These are phyloP conservation scores for Nephila pilipes DNA, from an alignment of 1,140 invertebrate genomes.

Conservation along the genomic window DNA sequence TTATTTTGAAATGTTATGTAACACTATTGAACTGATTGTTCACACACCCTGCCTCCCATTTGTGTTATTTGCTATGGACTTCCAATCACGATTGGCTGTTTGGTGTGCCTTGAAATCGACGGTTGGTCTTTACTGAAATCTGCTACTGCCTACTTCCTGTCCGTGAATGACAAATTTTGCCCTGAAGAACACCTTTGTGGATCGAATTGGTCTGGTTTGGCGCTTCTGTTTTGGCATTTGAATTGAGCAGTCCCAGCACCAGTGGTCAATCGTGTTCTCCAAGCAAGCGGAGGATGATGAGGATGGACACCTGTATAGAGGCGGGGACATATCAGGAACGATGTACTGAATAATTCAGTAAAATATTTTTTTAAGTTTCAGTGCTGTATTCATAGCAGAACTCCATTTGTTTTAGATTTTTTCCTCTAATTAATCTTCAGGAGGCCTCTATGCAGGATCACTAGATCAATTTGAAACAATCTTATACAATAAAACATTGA, in stretches of 20 bases:
- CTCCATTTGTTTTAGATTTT: conserved; percentile 54
- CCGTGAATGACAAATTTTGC: conserved; percentile 57
- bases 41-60: conserved; percentile 75
- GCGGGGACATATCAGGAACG: conserved; percentile 97
- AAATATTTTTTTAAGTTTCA: conserved; percentile 74
- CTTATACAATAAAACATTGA: not conserved
- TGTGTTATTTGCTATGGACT: conserved; percentile 75
- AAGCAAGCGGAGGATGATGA: conserved; percentile 96
- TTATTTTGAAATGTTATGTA: conserved; percentile 62
- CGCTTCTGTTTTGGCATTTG: conserved; percentile 63
- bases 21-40: conserved; percentile 76
- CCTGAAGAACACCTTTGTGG: conserved; percentile 67
- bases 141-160: conserved; percentile 58
- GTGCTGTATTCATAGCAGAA: conserved; percentile 74
- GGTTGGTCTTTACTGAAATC: conserved; percentile 73
- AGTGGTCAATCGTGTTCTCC: conserved; percentile 83
- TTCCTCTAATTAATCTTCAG: conserved; percentile 30
- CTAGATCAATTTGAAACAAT: not conserved
- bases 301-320: conserved; percentile 99
- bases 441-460: conserved; percentile 22
- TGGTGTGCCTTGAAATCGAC: conserved; percentile 72
- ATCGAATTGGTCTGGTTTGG: conserved; percentile 70
- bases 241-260: conserved; percentile 73
- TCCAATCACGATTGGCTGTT: conserved; percentile 66
- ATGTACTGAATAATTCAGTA: conserved; percentile 89